Evolutionary conservation across 2,113 vertebrate genomes (phyloP), one percentile per base, ranked within the genome.

Genomic region (Sprattus sprattus): DNA sequence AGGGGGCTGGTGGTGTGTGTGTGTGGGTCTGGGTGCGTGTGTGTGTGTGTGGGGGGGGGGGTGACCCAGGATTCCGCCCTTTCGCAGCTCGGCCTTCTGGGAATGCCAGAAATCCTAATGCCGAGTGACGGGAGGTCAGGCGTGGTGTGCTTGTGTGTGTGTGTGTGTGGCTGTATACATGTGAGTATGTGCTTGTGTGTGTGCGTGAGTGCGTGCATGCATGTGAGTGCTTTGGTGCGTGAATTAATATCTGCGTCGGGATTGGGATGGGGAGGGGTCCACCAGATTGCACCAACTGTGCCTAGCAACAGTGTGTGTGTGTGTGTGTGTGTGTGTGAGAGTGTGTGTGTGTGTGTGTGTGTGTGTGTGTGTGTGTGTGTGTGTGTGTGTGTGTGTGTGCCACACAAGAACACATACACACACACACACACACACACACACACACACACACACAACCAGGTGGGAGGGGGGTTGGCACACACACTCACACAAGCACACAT

Each of bases 51-150:
- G 28, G 10, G n/a, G 25, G 25, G 64, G 6, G 57, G 57, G 22
- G 64, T 71, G 54, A 89, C 90, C 89, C 87, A 88, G 88, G 91
- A 92, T 91, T 91, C 89, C 91, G 90, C 92, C 89, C 93, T 94
- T 95, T 94, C 94, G 93, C 94, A 93, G 93, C 93, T 95, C 89
- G 90, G 82, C 88, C 90, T 85, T 86, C 91, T 85, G 64, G 89
- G 90, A 71, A 91, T 89, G 88, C 84, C 86, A 84, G 5, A 46
- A 88, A 18, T 87, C 88, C 90, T 95, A 95, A 95, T 95, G 91
- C 89, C 90, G 94, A 93, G 91, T 95, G 95, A 95, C 94, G 91
- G 92, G 88, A 93, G 91, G 92, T 93, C 93, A 91, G 90, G 89
- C 89, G 87, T 91, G 93, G 92, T 60, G 64, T 71, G 64, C 25